Base-by-base conservation (phyloP, 2,797 vertebrate species). In the Gadopsis marmoratus region DNA sequence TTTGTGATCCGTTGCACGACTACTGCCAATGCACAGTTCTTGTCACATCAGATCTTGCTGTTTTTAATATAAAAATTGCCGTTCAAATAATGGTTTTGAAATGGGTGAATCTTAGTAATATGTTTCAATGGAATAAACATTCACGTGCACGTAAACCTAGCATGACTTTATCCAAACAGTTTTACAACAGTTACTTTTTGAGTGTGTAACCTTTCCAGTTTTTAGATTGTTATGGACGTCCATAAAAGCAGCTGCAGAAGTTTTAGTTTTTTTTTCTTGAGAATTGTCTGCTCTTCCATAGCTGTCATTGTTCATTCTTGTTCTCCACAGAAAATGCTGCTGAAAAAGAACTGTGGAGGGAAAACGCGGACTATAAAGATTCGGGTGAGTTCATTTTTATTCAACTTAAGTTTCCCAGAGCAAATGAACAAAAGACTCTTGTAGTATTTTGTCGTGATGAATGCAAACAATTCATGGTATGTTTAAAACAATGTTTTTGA, bases 291-390 rank as follows among this genome's bases (percentile, higher is more conserved):
- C 14, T 53, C 14, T 37, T 58, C 2, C 26, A 54, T 50, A 66
- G 43, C 41, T 71, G 58, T 69, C 79, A 71, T n/a, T 68, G 58
- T 81, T 3, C 9, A n/a, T 88, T 88, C 50, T 89, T 84, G 87
- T 91, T 91, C 74, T 84, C 89, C 94, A 82, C 95, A 98, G 97
- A 97, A 97, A 95, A 98, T 97, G 97, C 95, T 98, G 81, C 94
- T 97, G 75, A 97, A 97, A 90, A 98, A 97, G 93, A 97, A 95
- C 87, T 97, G 96, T 35, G 96, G 96, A 68, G 95, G 90, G 43
- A 97, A 97, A 94, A 96, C 96, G 3, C 95, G 96, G 92, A 94
- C 96, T 62, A 96, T 97, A 88, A 97, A 97, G 94, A 97, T 97
- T 51, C 92, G 85, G 92, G 97, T 97, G 94, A 97, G 97, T 96